Evolutionary conservation across 2,888 invertebrate species (phyloP).

Genomic region (Serripes groenlandicus): DNA sequence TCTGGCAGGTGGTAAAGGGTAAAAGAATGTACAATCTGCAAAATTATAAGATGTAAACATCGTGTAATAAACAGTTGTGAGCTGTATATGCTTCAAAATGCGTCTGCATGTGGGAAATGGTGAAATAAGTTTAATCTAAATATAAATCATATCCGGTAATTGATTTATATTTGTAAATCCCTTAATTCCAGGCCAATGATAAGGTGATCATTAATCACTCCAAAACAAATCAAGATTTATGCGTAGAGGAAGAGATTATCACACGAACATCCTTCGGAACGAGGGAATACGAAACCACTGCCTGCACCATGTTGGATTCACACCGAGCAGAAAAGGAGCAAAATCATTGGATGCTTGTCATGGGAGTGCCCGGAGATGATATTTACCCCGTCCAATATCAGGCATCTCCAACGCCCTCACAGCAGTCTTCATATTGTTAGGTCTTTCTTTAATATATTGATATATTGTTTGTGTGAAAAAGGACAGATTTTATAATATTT

Average conservation of each 20-base stretch:
- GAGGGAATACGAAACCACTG: constrained; percentile 84
- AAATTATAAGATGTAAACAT: too few relatives aligned
- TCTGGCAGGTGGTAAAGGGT: too few relatives aligned
- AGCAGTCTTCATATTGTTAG: neutral
- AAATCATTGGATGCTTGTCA: constrained; percentile 84
- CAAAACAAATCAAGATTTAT: constrained; percentile 83
- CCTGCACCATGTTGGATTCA: constrained; percentile 82
- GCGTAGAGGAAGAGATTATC: constrained; percentile 81
- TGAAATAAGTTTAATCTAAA: too few relatives aligned
- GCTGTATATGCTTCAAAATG: too few relatives aligned
- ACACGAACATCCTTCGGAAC: constrained; percentile 83
- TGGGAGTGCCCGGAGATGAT: constrained; percentile 81
- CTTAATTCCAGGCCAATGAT: constrained; percentile 83
- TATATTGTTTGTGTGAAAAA: neutral
- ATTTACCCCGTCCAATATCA: constrained; percentile 67
- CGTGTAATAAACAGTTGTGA: too few relatives aligned
- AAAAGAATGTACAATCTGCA: too few relatives aligned
- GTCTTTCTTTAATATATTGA: neutral
- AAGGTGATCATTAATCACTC: constrained; percentile 82
- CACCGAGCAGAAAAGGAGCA: constrained; percentile 84
- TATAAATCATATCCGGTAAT: too few relatives aligned
- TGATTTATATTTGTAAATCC: too few relatives aligned
- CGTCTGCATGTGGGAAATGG: too few relatives aligned
- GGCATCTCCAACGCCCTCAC: neutral
- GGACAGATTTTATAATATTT: neutral